A percentile compares a stretch with the other conserved stretches of the same genome.
These are phyloP conservation scores for Hyla sarda DNA, from an alignment of 2,113 vertebrate genomes.

Conservation along the genomic window DNA sequence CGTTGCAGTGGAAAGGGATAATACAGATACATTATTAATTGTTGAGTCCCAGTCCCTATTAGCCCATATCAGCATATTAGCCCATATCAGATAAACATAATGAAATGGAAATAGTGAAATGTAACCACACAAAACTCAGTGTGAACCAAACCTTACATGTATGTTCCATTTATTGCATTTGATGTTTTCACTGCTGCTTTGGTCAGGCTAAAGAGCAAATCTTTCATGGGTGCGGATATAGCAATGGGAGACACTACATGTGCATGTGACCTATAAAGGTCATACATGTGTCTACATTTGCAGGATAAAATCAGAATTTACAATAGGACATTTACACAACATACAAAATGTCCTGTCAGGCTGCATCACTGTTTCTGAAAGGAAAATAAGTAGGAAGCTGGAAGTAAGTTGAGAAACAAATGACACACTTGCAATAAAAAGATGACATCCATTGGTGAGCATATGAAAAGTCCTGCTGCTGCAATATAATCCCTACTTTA, in stretches of 20 bases:
- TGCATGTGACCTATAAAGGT: background rate
- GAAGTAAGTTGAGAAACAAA: constrained; percentile 31
- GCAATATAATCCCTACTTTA: constrained; percentile 53
- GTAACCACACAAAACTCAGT: too few species aligned
- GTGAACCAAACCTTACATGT: too few species aligned
- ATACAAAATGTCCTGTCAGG: background rate
- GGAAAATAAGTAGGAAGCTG: background rate
- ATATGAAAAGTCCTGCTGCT: constrained; percentile 44
- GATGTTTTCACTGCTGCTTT: too few species aligned
- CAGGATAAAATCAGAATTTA: background rate
- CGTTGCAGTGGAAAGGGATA: too few species aligned
- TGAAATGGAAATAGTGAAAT: too few species aligned
- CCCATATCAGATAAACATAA: too few species aligned
- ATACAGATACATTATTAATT: too few species aligned
- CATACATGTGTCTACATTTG: background rate
- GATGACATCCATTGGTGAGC: constrained; percentile 42
- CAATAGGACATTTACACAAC: background rate
- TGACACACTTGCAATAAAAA: constrained; percentile 42
- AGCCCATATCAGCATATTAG: too few species aligned
- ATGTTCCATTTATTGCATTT: too few species aligned
- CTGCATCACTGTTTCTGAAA: background rate
- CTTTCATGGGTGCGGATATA: too few species aligned
- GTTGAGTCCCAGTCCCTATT: too few species aligned
- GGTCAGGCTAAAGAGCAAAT: too few species aligned
- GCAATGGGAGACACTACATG: background rate